A percentile compares a stretch with the other conserved stretches of the same genome.
Conservation (phyloP, 2,113 vertebrate genomes). For the Mesitornis unicolor region DNA sequence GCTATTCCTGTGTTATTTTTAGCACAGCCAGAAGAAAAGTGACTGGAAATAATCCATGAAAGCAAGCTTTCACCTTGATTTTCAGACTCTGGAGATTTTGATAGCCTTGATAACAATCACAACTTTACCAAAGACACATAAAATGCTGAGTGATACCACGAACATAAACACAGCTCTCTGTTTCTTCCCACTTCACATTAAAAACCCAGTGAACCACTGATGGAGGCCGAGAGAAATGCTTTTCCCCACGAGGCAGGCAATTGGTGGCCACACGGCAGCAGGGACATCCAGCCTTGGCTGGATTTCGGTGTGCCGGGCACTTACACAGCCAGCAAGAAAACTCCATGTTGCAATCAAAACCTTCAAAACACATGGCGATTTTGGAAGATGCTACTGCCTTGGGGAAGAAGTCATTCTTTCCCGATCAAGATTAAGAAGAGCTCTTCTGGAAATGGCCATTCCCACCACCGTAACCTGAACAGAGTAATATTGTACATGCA, state of each 20-base stretch:
- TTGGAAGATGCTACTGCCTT: neutral
- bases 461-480: rapidly evolving
- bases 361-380: rapidly evolving
- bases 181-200: neutral
- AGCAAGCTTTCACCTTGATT: conserved; percentile 57
- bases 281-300: neutral
- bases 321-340: neutral
- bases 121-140: conserved; percentile 1
- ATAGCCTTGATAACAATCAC: conserved; percentile 49
- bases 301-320: neutral
- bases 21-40: conserved; percentile 46
- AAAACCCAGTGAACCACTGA: rapidly evolving
- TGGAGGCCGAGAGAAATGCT: neutral
- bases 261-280: rapidly evolving
- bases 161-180: neutral
- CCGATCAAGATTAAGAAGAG: neutral
- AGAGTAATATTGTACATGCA: neutral
- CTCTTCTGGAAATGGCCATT: neutral
- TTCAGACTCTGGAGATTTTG: conserved; percentile 22
- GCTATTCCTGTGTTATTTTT: conserved; percentile 46
- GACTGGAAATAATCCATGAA: conserved; percentile 58
- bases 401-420: neutral
- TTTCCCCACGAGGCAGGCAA: neutral
- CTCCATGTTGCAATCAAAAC: rapidly evolving
- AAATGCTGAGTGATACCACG: conserved; percentile 32